Evolutionary conservation across 2,113 vertebrate species (phyloP), one percentile per base, ranked within the genome.

Genomic region (Narcine bancroftii): DNA sequence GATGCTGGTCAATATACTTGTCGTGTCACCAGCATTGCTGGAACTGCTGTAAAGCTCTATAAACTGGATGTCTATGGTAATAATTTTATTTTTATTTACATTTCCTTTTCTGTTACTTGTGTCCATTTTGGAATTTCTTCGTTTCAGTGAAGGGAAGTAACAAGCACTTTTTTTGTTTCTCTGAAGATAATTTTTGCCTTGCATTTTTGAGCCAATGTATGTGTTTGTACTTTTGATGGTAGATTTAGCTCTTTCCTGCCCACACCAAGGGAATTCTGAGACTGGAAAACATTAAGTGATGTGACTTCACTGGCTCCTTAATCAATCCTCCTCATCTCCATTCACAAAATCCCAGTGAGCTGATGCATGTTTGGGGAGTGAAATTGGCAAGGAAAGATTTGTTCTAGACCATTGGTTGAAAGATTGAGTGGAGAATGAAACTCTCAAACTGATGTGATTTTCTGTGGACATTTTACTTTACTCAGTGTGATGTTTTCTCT

Each of bases 1-100:
- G 97, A 99, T 92, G 96, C 97, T 0, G 98, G 96, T 0, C 95
- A 42, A 56, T 99, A 98, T 92, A 96, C 92, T 0, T 99, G 99
- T 93, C 97, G 92, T 0, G 98, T 94, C 91, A 95, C 94, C 93
- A 99, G 95, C 6, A 76, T 96, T 71, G 97, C 96, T 0, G 99
- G 99, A 56, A 94, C 93, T 0, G 95, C 97, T 0, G 97, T 99
- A 93, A 99, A 97, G 93, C 93, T 92, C 11, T 98, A 96, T 83
- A 92, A 94, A 0, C 96, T 99, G 94, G 97, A 98, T 10, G 94
- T 99, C 92, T 98, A 98, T 0, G 95, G 99, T 99, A 95, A 97
- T 95, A 93, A 69, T 69, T 69, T 26, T 29, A 6, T 26, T 91
- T 50, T 21, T 65, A 63, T 89, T 89, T 65, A 36, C 2, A 65